A percentile compares a stretch with the other conserved stretches of the same genome.
Evolutionary conservation across 2,797 vertebrate genomes (phyloP).

Genomic region (Taenioides sp.): DNA sequence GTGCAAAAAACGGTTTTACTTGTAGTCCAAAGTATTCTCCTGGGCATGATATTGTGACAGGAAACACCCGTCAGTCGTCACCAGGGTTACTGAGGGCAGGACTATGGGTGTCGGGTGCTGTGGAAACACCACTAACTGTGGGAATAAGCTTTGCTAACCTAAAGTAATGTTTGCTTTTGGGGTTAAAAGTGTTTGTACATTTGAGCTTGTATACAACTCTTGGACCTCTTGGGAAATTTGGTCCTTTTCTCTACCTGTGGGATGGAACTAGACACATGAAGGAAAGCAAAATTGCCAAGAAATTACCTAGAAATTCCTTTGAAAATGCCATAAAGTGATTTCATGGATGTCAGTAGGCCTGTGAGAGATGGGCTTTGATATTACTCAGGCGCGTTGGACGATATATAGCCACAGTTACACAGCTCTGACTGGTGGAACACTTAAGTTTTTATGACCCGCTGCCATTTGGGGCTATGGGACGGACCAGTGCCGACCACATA

Average conservation of each 20-base stretch:
- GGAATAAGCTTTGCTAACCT: conserved; percentile 42
- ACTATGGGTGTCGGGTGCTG: conserved; percentile 46
- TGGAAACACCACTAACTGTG: conserved; percentile 57
- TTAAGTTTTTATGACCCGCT: conserved; percentile 85
- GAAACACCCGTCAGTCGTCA: conserved; percentile 47
- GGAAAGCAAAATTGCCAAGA: conserved; percentile 66
- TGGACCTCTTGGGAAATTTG: conserved; percentile 42
- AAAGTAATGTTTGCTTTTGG: conserved; percentile 52
- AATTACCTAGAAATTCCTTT: conserved; percentile 66
- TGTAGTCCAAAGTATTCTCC: conserved; percentile 13
- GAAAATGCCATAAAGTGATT: conserved; percentile 76
- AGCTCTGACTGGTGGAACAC: conserved; percentile 83
- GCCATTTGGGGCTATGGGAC: conserved; percentile 74
- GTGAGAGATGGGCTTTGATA: conserved; percentile 77
- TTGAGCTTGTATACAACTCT: conserved; percentile 29
- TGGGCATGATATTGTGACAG: conserved; percentile 33
- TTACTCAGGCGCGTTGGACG: conserved; percentile 62
- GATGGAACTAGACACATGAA: conserved; percentile 34
- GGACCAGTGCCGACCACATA: conserved; percentile 69
- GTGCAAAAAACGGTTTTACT: conserved; percentile 13
- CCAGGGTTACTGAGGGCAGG: conserved; percentile 41
- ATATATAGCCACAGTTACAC: conserved; percentile 73
- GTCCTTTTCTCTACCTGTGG: conserved; percentile 42
- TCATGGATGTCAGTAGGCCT: conserved; percentile 70
- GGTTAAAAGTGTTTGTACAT: conserved; percentile 54